These are phyloP conservation scores for Halcyon badia DNA, from an alignment of 2,797 vertebrate genomes.

Conservation along the genomic window DNA sequence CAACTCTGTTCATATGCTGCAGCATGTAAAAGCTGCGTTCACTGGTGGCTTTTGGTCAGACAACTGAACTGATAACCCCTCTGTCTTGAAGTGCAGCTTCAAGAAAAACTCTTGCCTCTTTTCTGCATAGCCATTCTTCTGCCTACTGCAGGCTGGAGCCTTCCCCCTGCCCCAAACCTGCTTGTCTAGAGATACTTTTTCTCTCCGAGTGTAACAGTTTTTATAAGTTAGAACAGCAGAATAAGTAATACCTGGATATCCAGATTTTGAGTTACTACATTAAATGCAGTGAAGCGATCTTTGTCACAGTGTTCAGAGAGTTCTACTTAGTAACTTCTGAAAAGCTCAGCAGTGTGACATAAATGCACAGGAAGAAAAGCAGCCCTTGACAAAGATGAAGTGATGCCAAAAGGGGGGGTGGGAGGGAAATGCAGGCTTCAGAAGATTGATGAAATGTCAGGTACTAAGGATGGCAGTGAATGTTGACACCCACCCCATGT, in stretches of 20 bases:
- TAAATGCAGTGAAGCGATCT: constrained; percentile 19
- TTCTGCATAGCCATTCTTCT: not conserved
- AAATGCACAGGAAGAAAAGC: constrained; percentile 48
- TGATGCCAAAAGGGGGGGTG: not conserved
- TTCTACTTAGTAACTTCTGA: not conserved
- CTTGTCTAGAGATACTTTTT: constrained; percentile 5
- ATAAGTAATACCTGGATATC: constrained; percentile 8
- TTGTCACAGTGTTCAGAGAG: not conserved
- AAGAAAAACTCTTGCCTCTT: not conserved
- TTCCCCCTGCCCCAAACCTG: not conserved
- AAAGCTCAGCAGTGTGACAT: not conserved
- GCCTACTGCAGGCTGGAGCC: not conserved
- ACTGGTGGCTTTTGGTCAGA: not conserved
- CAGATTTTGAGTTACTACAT: constrained; percentile 33
- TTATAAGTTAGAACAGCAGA: constrained; percentile 35
- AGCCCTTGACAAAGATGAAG: constrained; percentile 55
- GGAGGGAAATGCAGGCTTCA: not conserved
- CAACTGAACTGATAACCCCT: not conserved
- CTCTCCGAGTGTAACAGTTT: constrained; percentile 6
- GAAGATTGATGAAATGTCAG: constrained; percentile 31
- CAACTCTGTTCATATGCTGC: not conserved
- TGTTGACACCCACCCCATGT: not conserved
- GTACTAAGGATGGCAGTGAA: not conserved
- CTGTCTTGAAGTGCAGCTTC: not conserved
- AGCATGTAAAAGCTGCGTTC: not conserved